Evolutionary conservation across 1,140 invertebrate genomes (phyloP).

Genomic region (Euwallacea similis): DNA sequence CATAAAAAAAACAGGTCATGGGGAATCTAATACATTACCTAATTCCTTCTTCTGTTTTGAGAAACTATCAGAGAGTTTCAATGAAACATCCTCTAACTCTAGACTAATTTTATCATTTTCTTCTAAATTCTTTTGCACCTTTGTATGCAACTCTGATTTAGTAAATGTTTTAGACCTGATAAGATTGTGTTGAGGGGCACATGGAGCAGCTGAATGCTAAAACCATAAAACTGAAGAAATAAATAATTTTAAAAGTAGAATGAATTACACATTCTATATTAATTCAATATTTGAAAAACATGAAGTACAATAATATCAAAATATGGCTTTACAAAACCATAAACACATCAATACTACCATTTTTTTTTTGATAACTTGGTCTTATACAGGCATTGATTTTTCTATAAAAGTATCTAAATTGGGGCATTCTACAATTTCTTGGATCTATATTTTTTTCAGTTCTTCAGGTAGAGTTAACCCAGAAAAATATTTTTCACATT

Average conservation of each 20-base stretch:
- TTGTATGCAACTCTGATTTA: conserved; percentile 61
- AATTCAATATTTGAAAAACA: background rate
- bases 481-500: too few species aligned
- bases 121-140: conserved; percentile 55
- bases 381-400: too few species aligned
- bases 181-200: conserved; percentile 40
- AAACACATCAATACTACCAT: too few species aligned
- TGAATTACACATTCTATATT: too few species aligned
- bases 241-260: background rate
- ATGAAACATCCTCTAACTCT: conserved; percentile 76
- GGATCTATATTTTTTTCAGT: too few species aligned
- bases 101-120: conserved; percentile 59
- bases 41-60: conserved; percentile 67
- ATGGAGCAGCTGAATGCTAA: conserved; percentile 32
- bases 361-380: too few species aligned
- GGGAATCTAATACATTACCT: conserved; percentile 60
- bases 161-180: conserved; percentile 66
- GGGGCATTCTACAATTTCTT: too few species aligned
- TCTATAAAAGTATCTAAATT: too few species aligned
- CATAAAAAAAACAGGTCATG: background rate
- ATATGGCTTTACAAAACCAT: too few species aligned
- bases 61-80: conserved; percentile 69
- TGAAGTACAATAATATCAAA: background rate
- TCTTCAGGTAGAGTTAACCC: too few species aligned
- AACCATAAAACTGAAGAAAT: conserved; percentile 5